Base-by-base conservation (phyloP, 2,888 invertebrate genomes). In the Cataglyphis rosenhaueri region DNA sequence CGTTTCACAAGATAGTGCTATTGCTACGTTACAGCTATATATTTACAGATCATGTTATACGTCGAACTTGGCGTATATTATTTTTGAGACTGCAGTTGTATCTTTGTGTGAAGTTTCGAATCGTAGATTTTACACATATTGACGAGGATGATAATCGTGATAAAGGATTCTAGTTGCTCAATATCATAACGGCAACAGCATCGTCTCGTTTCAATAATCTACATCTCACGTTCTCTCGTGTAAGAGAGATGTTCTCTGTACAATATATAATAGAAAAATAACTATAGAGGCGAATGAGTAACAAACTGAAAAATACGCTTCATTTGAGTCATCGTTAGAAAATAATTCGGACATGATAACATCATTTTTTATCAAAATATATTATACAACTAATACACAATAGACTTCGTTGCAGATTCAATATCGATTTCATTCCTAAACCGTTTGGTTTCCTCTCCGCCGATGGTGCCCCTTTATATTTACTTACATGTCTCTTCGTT, bases 401-500 rank as follows among this genome's bases (percentile, higher is more conserved):
- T 18, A 44, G 32, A 70, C 21, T 44, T 71, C 32, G 41, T 59
- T 59, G 32, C 44, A 44, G 78, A 68, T 68, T 78, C 41, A 78
- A 3, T 38, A 57, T 41, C 21, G 68, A 9, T n/a, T 6, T 44
- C 10, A 41, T 59, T 59, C 38, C 18, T 79, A 59, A 61, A 61
- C 12, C 25, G 18, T 57, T 21, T 21, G 25, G n/a, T 79, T 70
- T 44, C 21, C 59, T 79, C 32, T 71, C 70, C 68, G 68, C 82
- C 78, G 79, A 83, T 81, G 81, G 75, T 82, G 82, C 73, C 75
- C 84, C 75, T 55, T 65, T 84, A 48, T 79, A 59, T 57, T 81
- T 70, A 35, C 52, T 61, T 82, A 82, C 10, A 4, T 25, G 9
- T 44, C 38, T 66, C 74, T 65, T 85, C 76, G n/a, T 65, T 84